Evolutionary conservation across 2,113 vertebrate genomes (phyloP).

Genomic region (Meriones unguiculatus): DNA sequence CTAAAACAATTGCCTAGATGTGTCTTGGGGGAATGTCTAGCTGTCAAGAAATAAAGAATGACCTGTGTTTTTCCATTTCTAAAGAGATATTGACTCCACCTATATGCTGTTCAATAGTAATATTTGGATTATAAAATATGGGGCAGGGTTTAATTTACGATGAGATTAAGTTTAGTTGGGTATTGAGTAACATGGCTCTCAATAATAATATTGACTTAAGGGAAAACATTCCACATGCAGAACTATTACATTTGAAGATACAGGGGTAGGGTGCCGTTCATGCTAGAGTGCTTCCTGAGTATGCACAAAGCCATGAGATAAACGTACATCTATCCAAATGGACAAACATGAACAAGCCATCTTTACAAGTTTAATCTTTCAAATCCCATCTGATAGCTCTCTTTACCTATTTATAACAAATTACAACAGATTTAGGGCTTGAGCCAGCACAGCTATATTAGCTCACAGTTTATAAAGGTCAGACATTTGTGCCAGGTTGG

Average conservation of each 20-base stretch:
- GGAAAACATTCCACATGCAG: not conserved
- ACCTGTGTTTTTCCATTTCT: constrained; percentile 17
- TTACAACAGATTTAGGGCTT: not conserved
- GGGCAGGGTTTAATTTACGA: not conserved
- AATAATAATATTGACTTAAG: not conserved
- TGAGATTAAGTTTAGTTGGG: not conserved
- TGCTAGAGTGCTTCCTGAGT: not conserved
- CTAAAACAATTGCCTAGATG: not conserved
- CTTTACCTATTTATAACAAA: constrained; percentile 33
- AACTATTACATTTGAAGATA: not conserved
- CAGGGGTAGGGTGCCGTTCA: not conserved
- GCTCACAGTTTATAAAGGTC: not conserved
- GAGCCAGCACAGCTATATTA: not conserved
- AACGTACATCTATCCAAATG: not conserved
- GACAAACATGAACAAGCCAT: not conserved
- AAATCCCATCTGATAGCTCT: not conserved
- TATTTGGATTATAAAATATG: not conserved
- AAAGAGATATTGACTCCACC: not conserved
- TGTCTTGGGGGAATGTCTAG: not conserved
- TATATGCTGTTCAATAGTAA: not conserved
- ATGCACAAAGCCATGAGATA: not conserved
- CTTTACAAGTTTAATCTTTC: not conserved
- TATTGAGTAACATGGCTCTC: not conserved
- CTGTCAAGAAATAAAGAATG: constrained; percentile 20
- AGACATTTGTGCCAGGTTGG: not conserved